Evolutionary conservation across 2,113 vertebrate genomes (phyloP).

Genomic region (Lepus timidus): DNA sequence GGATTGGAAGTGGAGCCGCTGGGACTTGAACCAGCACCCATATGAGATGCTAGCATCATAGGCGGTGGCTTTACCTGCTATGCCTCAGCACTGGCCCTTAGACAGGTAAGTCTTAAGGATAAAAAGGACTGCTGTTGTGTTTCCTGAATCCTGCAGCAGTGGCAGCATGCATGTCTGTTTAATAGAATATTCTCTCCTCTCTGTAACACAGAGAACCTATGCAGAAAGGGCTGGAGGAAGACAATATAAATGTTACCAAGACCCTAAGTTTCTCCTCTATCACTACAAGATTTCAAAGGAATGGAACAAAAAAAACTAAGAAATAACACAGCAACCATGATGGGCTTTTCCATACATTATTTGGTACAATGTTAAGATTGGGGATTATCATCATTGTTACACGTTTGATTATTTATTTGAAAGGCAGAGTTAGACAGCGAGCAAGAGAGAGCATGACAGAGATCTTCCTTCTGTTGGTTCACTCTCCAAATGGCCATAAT

Average conservation of each 20-base stretch:
- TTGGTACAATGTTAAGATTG: background rate
- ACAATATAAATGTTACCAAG: background rate
- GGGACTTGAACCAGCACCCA: no score
- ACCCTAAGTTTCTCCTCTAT: background rate
- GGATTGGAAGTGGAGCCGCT: no score
- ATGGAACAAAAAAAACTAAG: background rate
- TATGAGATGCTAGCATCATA: no score
- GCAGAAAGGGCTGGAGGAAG: background rate
- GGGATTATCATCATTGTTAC: background rate
- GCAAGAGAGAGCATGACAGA: no score
- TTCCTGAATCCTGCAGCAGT: background rate
- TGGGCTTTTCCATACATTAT: background rate
- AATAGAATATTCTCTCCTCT: background rate
- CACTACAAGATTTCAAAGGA: background rate
- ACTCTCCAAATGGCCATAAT: no score
- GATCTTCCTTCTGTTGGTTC: no score
- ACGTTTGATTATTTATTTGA: no score
- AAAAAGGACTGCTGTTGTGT: no score
- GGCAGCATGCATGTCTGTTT: background rate
- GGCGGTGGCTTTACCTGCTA: no score
- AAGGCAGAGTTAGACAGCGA: no score
- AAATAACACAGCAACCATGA: background rate
- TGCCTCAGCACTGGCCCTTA: no score
- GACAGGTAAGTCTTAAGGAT: no score
- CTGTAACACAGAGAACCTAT: background rate